A percentile compares a stretch with the other conserved stretches of the same genome.
These are phyloP conservation scores for Conops quadrifasciatus DNA, from an alignment of 2,888 invertebrate species.

Conservation along the genomic window DNA sequence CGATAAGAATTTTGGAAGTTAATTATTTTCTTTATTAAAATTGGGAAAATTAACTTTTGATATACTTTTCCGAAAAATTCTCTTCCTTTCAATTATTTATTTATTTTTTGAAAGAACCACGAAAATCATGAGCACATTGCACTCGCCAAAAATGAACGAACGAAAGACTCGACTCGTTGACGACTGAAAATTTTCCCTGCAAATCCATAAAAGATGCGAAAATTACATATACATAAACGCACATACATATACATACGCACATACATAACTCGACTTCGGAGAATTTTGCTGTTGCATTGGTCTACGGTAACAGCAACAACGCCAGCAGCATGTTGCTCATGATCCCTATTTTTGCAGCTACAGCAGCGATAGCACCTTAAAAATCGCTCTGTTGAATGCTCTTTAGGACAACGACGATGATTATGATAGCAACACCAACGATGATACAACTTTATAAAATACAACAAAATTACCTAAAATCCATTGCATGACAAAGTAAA, in stretches of 20 bases:
- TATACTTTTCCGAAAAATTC: no score
- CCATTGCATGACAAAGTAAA: background rate
- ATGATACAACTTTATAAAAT: background rate
- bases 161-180: constrained; percentile 55
- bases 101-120: constrained; percentile 2
- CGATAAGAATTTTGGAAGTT: no score
- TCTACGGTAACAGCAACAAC: constrained; percentile 20
- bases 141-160: constrained; percentile 51
- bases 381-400: constrained; percentile 29
- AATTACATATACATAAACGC: constrained; percentile 38
- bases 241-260: constrained; percentile 38
- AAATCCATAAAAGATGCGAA: constrained; percentile 54
- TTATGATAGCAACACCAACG: constrained; percentile 8
- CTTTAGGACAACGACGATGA: constrained; percentile 31
- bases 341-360: constrained; percentile 22
- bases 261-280: constrained; percentile 22
- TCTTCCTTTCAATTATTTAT: constrained; percentile 5
- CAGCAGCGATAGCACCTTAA: constrained; percentile 29
- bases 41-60: no score
- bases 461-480: constrained; percentile 2
- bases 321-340: constrained; percentile 36
- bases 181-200: constrained; percentile 58
- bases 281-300: constrained; percentile 22
- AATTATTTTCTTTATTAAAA: no score
- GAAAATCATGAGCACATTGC: constrained; percentile 18